A percentile compares a stretch with the other conserved stretches of the same genome.
These are phyloP conservation scores for Leptosomus discolor DNA, from an alignment of 2,113 vertebrate genomes.

Conservation along the genomic window DNA sequence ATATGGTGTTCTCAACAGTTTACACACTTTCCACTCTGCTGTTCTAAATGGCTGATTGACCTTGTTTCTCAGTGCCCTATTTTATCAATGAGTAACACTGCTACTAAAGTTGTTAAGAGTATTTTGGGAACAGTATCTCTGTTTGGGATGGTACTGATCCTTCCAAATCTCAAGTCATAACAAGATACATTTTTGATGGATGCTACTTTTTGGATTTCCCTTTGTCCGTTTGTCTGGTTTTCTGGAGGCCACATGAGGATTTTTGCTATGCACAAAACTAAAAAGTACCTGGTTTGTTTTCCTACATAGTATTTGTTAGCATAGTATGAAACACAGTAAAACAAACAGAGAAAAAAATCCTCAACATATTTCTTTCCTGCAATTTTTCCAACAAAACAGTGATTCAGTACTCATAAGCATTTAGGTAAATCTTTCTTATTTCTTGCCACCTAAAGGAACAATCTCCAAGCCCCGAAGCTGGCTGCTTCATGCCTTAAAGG, in stretches of 20 bases:
- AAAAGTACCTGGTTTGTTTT: not conserved
- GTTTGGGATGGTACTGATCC: not conserved
- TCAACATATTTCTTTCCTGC: not conserved
- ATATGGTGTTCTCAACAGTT: not conserved
- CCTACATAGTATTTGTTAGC: not conserved
- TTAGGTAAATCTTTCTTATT: not conserved
- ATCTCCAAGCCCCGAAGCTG: not conserved
- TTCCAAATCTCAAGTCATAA: not conserved
- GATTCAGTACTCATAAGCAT: not conserved
- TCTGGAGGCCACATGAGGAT: not conserved
- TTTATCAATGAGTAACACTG: not conserved
- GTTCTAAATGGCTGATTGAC: not conserved
- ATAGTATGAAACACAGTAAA: not conserved
- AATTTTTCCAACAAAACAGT: slow-evolving; percentile 15
- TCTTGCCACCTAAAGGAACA: not conserved
- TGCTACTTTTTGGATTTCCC: not conserved
- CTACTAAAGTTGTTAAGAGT: not conserved
- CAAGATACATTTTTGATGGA: not conserved
- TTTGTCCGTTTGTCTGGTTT: not conserved
- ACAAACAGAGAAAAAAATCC: not conserved
- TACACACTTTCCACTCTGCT: not conserved
- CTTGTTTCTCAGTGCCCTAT: not conserved
- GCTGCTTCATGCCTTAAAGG: not conserved
- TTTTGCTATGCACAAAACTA: not conserved
- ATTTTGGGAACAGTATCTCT: not conserved